Evolutionary conservation across 2,888 invertebrate genomes (phyloP).

Genomic region (Heliconius cydno): DNA sequence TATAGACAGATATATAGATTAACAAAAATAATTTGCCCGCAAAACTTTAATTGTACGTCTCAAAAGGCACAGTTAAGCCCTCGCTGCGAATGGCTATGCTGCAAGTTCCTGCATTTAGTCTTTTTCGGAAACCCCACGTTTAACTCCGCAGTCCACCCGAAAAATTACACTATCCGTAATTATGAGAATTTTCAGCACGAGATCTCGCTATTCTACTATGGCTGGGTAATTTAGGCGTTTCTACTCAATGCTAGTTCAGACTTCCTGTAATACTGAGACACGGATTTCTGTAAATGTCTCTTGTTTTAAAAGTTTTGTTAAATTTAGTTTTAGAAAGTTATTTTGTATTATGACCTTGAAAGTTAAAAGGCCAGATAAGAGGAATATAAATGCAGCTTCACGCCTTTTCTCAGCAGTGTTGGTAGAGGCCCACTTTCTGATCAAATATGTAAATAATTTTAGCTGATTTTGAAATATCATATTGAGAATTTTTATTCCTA

Average conservation of each 20-base stretch:
- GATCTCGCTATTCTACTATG: slow-evolving; percentile 28
- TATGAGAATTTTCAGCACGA: slow-evolving; percentile 55
- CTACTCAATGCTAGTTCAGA: slow-evolving; percentile 9
- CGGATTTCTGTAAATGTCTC: not conserved
- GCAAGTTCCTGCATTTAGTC: slow-evolving; percentile 41
- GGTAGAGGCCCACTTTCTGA: too few species aligned
- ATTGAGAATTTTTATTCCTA: too few species aligned
- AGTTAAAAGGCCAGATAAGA: too few species aligned
- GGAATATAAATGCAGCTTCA: too few species aligned
- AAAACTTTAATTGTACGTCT: slow-evolving; percentile 26
- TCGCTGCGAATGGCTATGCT: not conserved
- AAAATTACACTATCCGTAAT: slow-evolving; percentile 71
- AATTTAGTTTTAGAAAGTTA: not conserved
- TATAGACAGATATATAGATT: not conserved
- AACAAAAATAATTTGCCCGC: slow-evolving; percentile 11
- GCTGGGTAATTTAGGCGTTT: slow-evolving; percentile 22
- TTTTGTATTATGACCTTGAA: too few species aligned
- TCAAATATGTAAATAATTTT: too few species aligned
- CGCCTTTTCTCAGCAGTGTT: too few species aligned
- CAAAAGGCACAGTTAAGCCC: slow-evolving; percentile 12
- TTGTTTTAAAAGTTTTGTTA: not conserved
- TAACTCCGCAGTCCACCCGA: slow-evolving; percentile 57
- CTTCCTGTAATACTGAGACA: not conserved
- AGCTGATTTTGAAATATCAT: too few species aligned
- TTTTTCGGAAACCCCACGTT: slow-evolving; percentile 53